Evolutionary conservation across 2,113 vertebrate genomes (phyloP).

Genomic region (Elaphurus davidianus): DNA sequence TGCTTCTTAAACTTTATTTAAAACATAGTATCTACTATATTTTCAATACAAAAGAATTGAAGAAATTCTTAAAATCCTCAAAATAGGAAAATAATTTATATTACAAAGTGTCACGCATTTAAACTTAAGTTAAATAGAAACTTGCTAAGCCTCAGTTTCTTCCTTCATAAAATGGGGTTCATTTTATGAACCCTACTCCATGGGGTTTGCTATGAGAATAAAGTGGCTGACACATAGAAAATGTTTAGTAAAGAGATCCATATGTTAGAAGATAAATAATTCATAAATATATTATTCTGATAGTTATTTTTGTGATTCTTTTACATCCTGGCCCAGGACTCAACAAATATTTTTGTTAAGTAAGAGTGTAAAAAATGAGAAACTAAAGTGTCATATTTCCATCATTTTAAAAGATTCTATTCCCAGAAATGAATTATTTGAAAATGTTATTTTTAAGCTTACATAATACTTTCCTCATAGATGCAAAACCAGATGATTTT

Average conservation of each 20-base stretch:
- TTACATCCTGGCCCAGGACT: neutral
- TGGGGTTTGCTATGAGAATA: neutral
- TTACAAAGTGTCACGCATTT: neutral
- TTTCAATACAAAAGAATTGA: neutral
- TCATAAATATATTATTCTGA: neutral
- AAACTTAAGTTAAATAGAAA: neutral
- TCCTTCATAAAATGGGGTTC: neutral
- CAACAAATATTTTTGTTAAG: slow-evolving; percentile 35
- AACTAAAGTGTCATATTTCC: neutral
- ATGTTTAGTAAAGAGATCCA: slow-evolving; percentile 13
- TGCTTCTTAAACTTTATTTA: neutral
- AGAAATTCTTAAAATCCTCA: neutral
- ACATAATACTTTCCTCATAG: neutral
- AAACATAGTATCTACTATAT: neutral
- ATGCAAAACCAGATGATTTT: slow-evolving; percentile 30
- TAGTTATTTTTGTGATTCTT: neutral
- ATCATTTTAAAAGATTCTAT: slow-evolving; percentile 12
- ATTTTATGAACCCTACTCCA: neutral
- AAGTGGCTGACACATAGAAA: neutral
- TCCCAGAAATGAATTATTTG: slow-evolving; percentile 44
- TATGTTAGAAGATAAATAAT: neutral
- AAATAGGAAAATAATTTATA: neutral
- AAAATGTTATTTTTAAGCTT: slow-evolving; percentile 32
- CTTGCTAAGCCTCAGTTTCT: neutral
- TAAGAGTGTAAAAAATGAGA: neutral